phyloP scores from a whole-genome alignment of 2,113 vertebrate genomes.

The Salvelinus fontinalis region DNA sequence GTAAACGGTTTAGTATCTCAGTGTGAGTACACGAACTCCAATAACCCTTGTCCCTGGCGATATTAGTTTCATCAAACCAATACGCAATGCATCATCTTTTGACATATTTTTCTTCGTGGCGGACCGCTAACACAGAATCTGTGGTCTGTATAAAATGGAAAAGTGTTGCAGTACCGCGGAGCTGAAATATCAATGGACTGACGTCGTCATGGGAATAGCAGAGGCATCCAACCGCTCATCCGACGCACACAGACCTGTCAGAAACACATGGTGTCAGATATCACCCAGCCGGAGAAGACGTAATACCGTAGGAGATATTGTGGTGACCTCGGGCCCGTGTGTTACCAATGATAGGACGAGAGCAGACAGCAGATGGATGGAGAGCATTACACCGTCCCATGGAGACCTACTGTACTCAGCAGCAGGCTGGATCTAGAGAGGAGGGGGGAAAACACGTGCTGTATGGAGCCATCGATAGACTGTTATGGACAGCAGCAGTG shows the following conservation, averaged over 20 bases:
- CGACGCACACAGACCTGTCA: neutral
- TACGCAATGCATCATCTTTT: constrained; percentile 5
- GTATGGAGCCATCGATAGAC: too few species aligned
- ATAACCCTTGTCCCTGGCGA: neutral
- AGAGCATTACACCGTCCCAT: neutral
- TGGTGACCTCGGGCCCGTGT: neutral
- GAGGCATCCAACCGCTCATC: neutral
- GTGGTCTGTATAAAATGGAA: neutral
- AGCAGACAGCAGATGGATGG: neutral
- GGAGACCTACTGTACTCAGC: neutral
- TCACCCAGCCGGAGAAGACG: neutral
- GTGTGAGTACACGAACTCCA: neutral
- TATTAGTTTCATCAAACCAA: constrained; percentile 6
- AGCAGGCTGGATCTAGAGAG: neutral
- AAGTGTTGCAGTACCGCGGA: neutral
- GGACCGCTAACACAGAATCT: too few species aligned
- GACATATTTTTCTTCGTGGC: neutral
- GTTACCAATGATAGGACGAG: neutral
- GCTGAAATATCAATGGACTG: neutral
- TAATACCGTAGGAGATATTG: neutral
- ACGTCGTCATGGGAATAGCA: neutral
- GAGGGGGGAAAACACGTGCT: neutral
- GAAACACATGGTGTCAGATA: neutral
- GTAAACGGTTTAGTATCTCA: too few species aligned
- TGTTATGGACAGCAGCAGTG: too few species aligned